phyloP scores from a whole-genome alignment of 2,797 vertebrate species.

The Enteromius treurensis region DNA sequence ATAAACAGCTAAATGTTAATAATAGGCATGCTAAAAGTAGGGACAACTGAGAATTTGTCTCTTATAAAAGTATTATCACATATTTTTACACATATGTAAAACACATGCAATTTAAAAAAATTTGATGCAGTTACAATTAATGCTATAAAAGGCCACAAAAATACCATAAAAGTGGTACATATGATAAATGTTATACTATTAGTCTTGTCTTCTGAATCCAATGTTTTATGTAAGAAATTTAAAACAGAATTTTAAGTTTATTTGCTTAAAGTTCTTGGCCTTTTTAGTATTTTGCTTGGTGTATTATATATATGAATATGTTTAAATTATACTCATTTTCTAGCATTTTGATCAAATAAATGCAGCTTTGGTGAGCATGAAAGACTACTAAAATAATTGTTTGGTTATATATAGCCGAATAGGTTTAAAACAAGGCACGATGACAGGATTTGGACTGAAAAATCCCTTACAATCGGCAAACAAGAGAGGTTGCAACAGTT shows the following conservation, averaged over 20 bases:
- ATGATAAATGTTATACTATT: background rate
- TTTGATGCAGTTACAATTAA: background rate
- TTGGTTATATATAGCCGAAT: background rate
- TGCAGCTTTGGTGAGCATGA: background rate
- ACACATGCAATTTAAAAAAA: background rate
- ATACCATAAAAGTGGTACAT: background rate
- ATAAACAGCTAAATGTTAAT: background rate
- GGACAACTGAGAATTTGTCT: background rate
- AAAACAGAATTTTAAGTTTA: no score
- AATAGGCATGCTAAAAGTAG: background rate
- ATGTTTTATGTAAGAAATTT: background rate
- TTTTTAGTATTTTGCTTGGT: background rate
- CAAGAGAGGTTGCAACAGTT: conserved; percentile 48
- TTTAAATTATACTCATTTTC: background rate
- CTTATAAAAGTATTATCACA: background rate
- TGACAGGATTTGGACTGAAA: background rate
- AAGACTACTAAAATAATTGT: background rate
- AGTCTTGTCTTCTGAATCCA: background rate
- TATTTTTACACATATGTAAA: background rate
- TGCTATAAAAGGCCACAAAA: background rate
- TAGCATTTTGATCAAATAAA: background rate
- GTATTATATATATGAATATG: background rate
- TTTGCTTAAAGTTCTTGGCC: background rate
- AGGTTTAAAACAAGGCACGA: background rate
- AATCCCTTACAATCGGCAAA: conserved; percentile 32